phyloP scores from a whole-genome alignment of 1,140 invertebrate species.

The Diabrotica undecimpunctata region DNA sequence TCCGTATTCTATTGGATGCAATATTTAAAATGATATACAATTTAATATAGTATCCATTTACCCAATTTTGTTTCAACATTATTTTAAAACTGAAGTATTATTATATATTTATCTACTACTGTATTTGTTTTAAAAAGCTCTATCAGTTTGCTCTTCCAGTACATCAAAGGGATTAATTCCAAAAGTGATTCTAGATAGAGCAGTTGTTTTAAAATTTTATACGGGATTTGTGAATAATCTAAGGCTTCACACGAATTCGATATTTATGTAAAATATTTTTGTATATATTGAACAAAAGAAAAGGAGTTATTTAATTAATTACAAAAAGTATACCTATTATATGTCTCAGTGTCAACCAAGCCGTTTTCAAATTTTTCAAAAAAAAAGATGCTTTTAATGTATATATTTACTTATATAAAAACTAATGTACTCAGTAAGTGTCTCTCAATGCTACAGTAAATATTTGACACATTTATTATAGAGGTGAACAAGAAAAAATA shows the following conservation, averaged over 20 bases:
- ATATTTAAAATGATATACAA: too few species aligned
- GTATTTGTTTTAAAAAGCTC: too few species aligned
- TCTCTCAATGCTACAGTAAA: background rate
- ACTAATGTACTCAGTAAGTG: background rate
- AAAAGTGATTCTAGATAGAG: background rate
- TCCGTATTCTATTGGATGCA: too few species aligned
- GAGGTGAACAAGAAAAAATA: too few species aligned
- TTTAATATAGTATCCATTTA: too few species aligned
- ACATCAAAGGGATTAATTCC: background rate
- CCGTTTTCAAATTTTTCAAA: background rate
- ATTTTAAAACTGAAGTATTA: too few species aligned
- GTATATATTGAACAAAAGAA: constrained; percentile 8
- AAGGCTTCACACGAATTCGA: background rate
- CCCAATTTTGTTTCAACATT: too few species aligned
- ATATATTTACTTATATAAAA: background rate
- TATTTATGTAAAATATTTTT: constrained; percentile 15
- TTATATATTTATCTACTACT: too few species aligned
- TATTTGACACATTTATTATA: too few species aligned
- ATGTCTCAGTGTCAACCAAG: constrained; percentile 1
- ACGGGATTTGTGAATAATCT: constrained; percentile 5
- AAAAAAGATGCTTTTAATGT: constrained; percentile 3
- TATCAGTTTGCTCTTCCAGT: too few species aligned
- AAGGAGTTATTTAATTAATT: background rate
- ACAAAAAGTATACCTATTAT: constrained; percentile 6
- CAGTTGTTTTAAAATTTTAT: constrained; percentile 5